These are phyloP conservation scores for Todus mexicanus DNA, from an alignment of 2,797 vertebrate species.

Conservation along the genomic window DNA sequence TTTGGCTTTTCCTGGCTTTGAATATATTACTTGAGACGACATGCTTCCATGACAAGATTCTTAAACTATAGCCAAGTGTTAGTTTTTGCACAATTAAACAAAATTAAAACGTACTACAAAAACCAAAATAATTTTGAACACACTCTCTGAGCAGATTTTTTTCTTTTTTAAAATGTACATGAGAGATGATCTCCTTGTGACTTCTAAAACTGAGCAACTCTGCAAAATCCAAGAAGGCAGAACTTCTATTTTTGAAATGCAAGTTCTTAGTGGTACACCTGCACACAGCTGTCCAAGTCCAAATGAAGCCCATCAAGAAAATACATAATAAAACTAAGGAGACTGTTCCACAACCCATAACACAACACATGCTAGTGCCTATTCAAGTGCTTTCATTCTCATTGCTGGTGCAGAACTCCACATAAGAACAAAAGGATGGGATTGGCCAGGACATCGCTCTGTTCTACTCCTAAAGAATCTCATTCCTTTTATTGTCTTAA, in stretches of 20 bases:
- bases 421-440: neutral
- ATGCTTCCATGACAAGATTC: neutral
- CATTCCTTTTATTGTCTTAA: neutral
- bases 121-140: neutral
- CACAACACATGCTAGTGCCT: neutral
- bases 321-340: neutral
- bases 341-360: neutral
- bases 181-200: neutral
- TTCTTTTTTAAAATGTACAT: neutral
- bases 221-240: neutral
- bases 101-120: neutral
- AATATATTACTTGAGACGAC: rapidly evolving
- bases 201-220: neutral
- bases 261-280: neutral
- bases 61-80: neutral
- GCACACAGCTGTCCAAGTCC: neutral
- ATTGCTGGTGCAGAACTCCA: neutral
- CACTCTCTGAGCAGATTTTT: neutral
- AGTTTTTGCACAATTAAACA: neutral
- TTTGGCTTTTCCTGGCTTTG: neutral
- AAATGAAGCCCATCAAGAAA: neutral
- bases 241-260: neutral
- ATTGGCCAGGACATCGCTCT: neutral
- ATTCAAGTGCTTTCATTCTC: neutral
- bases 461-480: neutral